Evolutionary conservation across 2,888 invertebrate species (phyloP).

Genomic region (Eupithecia exiguata): DNA sequence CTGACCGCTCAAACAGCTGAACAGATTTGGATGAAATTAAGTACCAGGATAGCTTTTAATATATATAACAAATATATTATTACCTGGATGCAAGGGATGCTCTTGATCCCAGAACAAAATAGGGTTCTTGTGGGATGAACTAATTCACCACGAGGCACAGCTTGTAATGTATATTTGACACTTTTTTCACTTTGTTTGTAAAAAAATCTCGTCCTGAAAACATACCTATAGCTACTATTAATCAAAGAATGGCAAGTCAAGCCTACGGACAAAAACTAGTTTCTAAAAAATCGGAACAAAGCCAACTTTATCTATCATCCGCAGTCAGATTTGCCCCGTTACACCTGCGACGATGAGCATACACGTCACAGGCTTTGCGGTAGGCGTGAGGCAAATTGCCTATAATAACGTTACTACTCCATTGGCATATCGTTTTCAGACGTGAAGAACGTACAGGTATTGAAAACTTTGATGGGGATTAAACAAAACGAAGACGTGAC

Average conservation of each 20-base stretch:
- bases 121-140: too few relatives aligned
- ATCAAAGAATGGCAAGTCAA: not conserved
- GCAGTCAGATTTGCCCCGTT: not conserved
- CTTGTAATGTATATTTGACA: too few relatives aligned
- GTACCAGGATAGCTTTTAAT: not conserved
- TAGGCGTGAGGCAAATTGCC: constrained; percentile 53
- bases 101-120: not conserved
- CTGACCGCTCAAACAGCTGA: not conserved
- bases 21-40: not conserved
- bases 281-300: not conserved
- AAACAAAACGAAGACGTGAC: not conserved
- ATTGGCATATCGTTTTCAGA: constrained; percentile 55
- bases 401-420: constrained; percentile 52
- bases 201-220: too few relatives aligned
- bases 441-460: constrained; percentile 43
- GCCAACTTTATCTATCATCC: not conserved
- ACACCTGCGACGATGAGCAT: not conserved
- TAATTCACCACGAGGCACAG: too few relatives aligned
- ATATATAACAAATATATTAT: too few relatives aligned
- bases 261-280: not conserved
- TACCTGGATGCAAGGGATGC: not conserved
- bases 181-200: too few relatives aligned
- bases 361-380: not conserved
- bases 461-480: not conserved
- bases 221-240: too few relatives aligned